phyloP scores from a whole-genome alignment of 2,113 vertebrate species.

The Esox niger region DNA sequence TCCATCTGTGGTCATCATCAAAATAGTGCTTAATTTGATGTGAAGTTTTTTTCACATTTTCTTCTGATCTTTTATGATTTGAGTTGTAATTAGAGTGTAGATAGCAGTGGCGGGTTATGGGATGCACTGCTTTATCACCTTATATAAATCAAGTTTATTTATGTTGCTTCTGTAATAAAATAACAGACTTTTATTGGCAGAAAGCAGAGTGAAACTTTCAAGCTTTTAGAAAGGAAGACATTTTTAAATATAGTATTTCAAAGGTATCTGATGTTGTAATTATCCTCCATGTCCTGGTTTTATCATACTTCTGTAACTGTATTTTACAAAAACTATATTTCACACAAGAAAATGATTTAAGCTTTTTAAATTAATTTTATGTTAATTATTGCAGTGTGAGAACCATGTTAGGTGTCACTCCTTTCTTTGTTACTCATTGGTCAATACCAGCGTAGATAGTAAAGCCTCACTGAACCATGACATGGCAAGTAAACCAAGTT shows the following conservation, averaged over 20 bases:
- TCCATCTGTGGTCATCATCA: constrained; percentile 57
- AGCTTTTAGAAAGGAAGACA: not conserved
- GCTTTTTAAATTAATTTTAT: not conserved
- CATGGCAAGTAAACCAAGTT: constrained; percentile 10
- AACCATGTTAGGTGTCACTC: not conserved
- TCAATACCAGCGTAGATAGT: not conserved
- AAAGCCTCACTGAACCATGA: not conserved
- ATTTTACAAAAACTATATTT: no score
- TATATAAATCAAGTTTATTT: constrained; percentile 74
- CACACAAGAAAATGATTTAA: no score
- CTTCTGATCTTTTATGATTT: constrained; percentile 72
- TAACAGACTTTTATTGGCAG: constrained; percentile 62
- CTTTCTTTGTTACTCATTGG: not conserved
- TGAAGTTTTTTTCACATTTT: constrained; percentile 70
- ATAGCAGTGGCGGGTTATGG: constrained; percentile 75
- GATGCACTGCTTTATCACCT: constrained; percentile 71
- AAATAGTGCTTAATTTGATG: constrained; percentile 59
- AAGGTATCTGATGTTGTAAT: not conserved
- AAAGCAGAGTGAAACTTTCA: constrained; percentile 45
- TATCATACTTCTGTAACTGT: no score
- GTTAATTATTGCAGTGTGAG: not conserved
- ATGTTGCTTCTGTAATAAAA: constrained; percentile 65
- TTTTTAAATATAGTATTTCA: not conserved
- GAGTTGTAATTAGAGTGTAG: constrained; percentile 75
- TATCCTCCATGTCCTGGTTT: not conserved